These are phyloP conservation scores for Hymenochirus boettgeri DNA, from an alignment of 2,113 vertebrate species.

Conservation along the genomic window DNA sequence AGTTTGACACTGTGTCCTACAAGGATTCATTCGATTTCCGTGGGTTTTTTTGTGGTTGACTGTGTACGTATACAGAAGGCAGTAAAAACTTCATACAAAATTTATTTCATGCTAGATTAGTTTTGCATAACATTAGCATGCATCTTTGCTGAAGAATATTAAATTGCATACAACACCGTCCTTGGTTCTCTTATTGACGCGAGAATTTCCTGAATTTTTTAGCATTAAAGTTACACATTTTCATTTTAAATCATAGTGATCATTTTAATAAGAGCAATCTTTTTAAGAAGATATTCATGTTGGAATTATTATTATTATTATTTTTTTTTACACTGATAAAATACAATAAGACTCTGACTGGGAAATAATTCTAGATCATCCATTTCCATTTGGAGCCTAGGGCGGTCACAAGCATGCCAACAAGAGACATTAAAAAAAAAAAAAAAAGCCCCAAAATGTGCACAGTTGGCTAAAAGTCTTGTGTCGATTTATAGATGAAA, in stretches of 20 bases:
- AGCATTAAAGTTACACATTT: constrained; percentile 68
- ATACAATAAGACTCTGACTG: constrained; percentile 69
- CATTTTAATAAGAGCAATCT: constrained; percentile 71
- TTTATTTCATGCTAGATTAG: constrained; percentile 98
- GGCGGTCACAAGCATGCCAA: constrained; percentile 80
- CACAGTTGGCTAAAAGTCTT: constrained; percentile 63
- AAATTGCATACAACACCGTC: constrained; percentile 73
- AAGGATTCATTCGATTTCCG: no score
- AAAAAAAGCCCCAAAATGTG: constrained; percentile 53
- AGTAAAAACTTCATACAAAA: constrained; percentile 84
- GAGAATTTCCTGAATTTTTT: constrained; percentile 62
- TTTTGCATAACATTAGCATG: constrained; percentile 99
- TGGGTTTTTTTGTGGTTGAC: no score
- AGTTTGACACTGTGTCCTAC: no score
- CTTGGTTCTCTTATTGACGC: constrained; percentile 70
- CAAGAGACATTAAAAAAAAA: constrained; percentile 63
- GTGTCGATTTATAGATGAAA: constrained; percentile 61
- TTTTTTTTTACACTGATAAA: constrained; percentile 57
- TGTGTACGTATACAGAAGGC: constrained; percentile 59
- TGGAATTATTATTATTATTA: constrained; percentile 55
- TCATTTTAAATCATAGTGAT: constrained; percentile 62
- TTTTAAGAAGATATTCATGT: constrained; percentile 65
- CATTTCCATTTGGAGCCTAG: constrained; percentile 59
- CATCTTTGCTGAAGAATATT: constrained; percentile 86
- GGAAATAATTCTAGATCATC: constrained; percentile 64